Evolutionary conservation across 1,140 invertebrate genomes (phyloP), one percentile per base, ranked within the genome.

Genomic region (Saccostrea echinata): DNA sequence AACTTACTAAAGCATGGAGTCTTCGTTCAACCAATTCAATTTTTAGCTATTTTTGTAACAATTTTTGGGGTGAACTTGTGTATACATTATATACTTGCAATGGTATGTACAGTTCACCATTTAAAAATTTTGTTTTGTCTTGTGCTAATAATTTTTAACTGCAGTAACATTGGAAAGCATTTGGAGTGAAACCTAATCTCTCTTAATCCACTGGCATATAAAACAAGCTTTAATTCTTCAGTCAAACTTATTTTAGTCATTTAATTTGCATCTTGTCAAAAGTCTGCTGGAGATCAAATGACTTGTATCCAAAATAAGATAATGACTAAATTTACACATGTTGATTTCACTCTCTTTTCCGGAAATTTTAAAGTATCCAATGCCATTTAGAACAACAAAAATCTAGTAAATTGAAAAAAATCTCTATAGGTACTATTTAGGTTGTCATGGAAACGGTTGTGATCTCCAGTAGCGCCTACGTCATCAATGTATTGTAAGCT

Each of bases 401-500:
- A 8, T 43, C 43, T 43, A 43, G 1, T 43, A 43, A 13, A 13
- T 55, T 1, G 11, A 57, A 57, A 57, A 18, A 71, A 71, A 71
- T 71, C 64, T 27, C 64, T 13, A 71, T 71, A 24, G 64, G 9
- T 13, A 71, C 64, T 13, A 30, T 71, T 16, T 71, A 24, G 64
- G 64, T 71, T 30, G 24, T 71, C 64, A 71, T 71, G 6, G 64
- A 12, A 30, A 71, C 24, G 64, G 64, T 71, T 71, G 64, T 71
- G 64, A 71, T 71, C 64, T 71, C 64, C 64, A 71, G 64, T 71
- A 71, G 64, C 64, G 64, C 64, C 64, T 71, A 71, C 64, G 64
- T 71, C 64, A 71, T 71, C 64, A 71, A 71, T 71, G 64, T 71
- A 71, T 71, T 71, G 64, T 71, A 24, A 27, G 64, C 64, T 71